Percentiles rank a stretch among this genome's conserved stretches.
These are phyloP conservation scores for Bimastos eiseni DNA, from an alignment of 2,888 invertebrate species.

Conservation along the genomic window DNA sequence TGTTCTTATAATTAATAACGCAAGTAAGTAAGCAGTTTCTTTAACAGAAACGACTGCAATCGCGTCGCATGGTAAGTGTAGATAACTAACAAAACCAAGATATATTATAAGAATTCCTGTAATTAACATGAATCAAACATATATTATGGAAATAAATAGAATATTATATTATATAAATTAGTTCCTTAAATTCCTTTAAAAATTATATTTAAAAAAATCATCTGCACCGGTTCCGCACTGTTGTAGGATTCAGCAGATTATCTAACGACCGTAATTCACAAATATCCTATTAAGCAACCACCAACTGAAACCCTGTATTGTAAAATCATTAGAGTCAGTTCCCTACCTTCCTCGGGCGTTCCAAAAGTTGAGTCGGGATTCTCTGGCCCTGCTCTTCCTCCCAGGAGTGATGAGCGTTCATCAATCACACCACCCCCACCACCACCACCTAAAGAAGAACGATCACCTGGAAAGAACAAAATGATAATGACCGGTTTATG, in stretches of 20 bases:
- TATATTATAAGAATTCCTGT: not conserved
- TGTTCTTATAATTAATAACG: not conserved
- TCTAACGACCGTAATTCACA: not conserved
- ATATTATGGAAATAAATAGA: not conserved
- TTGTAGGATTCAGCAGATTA: no score
- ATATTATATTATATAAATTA: not conserved
- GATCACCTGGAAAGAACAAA: not conserved
- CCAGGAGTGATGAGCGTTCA: constrained; percentile 1
- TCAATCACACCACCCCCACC: constrained; percentile 63
- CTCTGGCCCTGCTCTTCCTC: not conserved
- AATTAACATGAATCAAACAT: not conserved
- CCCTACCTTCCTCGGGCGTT: not conserved
- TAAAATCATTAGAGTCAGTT: not conserved
- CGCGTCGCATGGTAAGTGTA: no score
- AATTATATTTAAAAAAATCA: not conserved
- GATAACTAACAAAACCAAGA: not conserved
- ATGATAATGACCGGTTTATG: not conserved
- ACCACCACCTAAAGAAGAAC: not conserved
- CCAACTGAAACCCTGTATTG: not conserved
- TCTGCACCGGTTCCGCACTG: not conserved
- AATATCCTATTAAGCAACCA: not conserved
- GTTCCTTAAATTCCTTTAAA: not conserved
- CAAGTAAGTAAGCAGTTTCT: no score
- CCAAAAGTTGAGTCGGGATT: not conserved
- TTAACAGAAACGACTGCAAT: no score